Conservation (phyloP, 2,888 invertebrate genomes). For the Bellardia pandia region DNA sequence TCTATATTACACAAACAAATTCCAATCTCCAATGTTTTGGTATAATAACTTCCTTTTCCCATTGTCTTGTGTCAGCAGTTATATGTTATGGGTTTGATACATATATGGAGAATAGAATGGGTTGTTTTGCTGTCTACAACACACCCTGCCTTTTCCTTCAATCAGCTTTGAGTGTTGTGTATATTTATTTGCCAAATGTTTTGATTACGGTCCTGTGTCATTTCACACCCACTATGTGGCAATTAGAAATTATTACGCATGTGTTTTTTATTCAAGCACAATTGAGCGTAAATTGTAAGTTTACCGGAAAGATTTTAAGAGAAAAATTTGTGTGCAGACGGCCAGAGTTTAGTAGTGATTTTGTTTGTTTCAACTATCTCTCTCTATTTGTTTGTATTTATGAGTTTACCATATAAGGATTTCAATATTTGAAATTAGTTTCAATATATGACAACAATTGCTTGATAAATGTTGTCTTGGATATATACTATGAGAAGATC, state of each 20-base stretch:
- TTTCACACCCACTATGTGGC: constrained; percentile 58
- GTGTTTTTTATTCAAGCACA: constrained; percentile 37
- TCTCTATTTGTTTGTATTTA: background rate
- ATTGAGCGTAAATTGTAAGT: constrained; percentile 50
- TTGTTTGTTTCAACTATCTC: background rate
- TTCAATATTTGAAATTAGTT: background rate
- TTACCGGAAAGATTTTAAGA: constrained; percentile 41
- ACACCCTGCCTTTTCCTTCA: constrained; percentile 22
- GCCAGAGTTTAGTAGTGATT: background rate
- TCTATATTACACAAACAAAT: constrained; percentile 28
- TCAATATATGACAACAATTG: constrained; percentile 16
- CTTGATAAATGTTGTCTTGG: constrained; percentile 21
- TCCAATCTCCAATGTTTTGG: constrained; percentile 73
- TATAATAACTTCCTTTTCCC: constrained; percentile 66
- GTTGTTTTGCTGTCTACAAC: constrained; percentile 4
- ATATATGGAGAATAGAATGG: background rate
- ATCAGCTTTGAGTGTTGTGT: background rate
- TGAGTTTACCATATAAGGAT: constrained; percentile 53
- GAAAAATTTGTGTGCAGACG: background rate
- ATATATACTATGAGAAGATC: background rate
- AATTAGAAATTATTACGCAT: constrained; percentile 58
- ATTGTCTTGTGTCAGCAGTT: constrained; percentile 3
- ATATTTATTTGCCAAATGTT: constrained; percentile 4
- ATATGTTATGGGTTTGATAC: background rate
- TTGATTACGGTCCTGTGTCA: constrained; percentile 2